Evolutionary conservation across 2,797 vertebrate species (phyloP).

Genomic region (Halcyon leucocephala): DNA sequence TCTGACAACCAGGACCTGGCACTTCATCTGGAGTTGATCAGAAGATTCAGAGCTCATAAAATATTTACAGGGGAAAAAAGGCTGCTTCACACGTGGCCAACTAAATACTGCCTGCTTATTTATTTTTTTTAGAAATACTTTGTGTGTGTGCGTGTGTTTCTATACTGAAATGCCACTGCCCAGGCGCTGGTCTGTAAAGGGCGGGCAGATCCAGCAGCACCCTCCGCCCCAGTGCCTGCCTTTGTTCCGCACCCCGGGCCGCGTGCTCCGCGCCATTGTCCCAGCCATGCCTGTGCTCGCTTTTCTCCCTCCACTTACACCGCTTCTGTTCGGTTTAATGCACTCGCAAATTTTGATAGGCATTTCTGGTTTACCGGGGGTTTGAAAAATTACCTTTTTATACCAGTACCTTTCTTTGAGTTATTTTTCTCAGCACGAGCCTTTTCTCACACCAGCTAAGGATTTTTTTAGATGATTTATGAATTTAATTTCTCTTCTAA

Average conservation of each 20-base stretch:
- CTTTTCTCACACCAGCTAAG: not conserved
- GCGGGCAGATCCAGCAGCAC: not conserved
- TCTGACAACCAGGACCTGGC: accelerated
- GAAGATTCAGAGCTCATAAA: not conserved
- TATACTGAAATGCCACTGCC: not conserved
- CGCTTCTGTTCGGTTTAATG: not conserved
- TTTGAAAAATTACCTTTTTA: not conserved
- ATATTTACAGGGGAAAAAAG: not conserved
- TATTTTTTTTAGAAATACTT: too few relatives aligned
- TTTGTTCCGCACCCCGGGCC: not conserved
- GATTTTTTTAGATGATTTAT: conserved; percentile 35
- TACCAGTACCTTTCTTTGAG: not conserved
- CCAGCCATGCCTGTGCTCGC: not conserved
- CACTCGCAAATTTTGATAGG: not conserved
- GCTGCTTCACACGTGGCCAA: accelerated
- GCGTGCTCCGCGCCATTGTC: not conserved
- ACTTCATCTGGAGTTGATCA: accelerated
- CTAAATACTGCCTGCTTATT: not conserved
- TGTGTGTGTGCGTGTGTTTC: not conserved
- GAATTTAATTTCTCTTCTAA: conserved; percentile 44
- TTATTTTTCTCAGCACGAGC: not conserved
- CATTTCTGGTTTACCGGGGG: not conserved
- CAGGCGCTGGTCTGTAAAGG: not conserved
- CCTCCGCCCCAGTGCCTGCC: not conserved
- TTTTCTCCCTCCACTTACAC: accelerated